These are phyloP conservation scores for Pherbina coryleti DNA, from an alignment of 2,888 invertebrate species.

Conservation along the genomic window DNA sequence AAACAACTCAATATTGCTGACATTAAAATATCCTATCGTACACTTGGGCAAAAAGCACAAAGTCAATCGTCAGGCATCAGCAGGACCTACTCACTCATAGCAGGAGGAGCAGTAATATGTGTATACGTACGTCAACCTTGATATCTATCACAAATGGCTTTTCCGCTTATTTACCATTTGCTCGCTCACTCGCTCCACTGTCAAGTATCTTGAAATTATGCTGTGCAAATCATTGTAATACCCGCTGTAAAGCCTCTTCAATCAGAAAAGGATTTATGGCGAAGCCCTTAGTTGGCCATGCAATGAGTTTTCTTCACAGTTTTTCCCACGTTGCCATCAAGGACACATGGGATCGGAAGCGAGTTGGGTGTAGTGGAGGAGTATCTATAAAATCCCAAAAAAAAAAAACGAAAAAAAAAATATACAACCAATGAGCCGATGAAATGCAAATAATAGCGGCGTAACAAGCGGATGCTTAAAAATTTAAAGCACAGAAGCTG, in stretches of 20 bases:
- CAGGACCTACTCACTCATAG: not conserved
- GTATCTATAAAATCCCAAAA: not conserved
- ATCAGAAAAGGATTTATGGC: conserved; percentile 22
- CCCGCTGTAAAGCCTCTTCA: conserved; percentile 20
- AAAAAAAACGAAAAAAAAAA: too few relatives aligned
- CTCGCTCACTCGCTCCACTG: not conserved
- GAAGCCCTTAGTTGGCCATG: not conserved
- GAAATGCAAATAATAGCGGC: not conserved
- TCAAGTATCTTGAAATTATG: not conserved
- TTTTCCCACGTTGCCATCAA: not conserved
- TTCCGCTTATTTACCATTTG: not conserved
- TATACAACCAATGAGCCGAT: not conserved
- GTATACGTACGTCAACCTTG: conserved; percentile 4
- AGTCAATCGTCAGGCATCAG: not conserved
- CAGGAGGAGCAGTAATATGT: not conserved
- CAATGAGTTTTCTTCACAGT: not conserved
- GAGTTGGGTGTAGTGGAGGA: not conserved
- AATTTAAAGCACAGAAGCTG: conserved; percentile 20
- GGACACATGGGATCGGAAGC: not conserved
- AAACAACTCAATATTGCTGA: too few relatives aligned
- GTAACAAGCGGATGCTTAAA: conserved; percentile 9
- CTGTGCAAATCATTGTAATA: conserved; percentile 10
- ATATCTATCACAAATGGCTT: conserved; percentile 1
- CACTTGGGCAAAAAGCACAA: not conserved
- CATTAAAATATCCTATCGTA: too few relatives aligned